Evolutionary conservation across 2,888 invertebrate genomes (phyloP).

Genomic region (Opisthograptis luteolata): DNA sequence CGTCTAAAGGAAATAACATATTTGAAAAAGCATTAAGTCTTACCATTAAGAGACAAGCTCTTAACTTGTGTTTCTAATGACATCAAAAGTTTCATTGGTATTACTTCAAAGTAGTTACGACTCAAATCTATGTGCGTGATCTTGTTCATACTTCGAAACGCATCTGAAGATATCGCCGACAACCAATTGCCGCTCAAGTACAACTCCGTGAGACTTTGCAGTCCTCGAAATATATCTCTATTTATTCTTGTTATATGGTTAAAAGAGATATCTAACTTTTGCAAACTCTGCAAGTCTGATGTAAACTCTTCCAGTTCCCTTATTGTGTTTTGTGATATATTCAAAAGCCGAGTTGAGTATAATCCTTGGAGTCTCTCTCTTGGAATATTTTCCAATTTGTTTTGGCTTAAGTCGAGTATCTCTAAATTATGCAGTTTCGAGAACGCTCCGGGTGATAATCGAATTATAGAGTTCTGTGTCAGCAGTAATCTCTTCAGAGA

Average conservation of each 20-base stretch:
- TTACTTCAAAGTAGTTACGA: slow-evolving; percentile 91
- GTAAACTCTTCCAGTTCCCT: slow-evolving; percentile 93
- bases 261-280: slow-evolving; percentile 91
- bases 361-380: slow-evolving; percentile 93
- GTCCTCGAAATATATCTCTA: slow-evolving; percentile 89
- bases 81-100: slow-evolving; percentile 90
- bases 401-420: slow-evolving; percentile 91
- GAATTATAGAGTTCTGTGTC: slow-evolving; percentile 89
- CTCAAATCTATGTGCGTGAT: slow-evolving; percentile 91
- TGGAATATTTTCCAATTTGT: slow-evolving; percentile 92
- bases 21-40: slow-evolving; percentile 44
- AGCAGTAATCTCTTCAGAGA: slow-evolving; percentile 90
- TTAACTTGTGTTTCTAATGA: slow-evolving; percentile 93
- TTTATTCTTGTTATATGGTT: slow-evolving; percentile 92
- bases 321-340: slow-evolving; percentile 93
- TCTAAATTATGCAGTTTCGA: slow-evolving; percentile 89
- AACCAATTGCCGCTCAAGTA: slow-evolving; percentile 93
- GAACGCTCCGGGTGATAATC: slow-evolving; percentile 94
- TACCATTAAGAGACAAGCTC: slow-evolving; percentile 92
- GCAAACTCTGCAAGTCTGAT: slow-evolving; percentile 89
- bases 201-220: slow-evolving; percentile 90
- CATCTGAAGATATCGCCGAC: slow-evolving; percentile 89
- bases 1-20: background rate
- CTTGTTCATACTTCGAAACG: slow-evolving; percentile 90
- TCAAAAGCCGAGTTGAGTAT: slow-evolving; percentile 88